A percentile compares a stretch with the other conserved stretches of the same genome.
phyloP scores from a whole-genome alignment of 2,888 invertebrate species.

The Lobophora halterata region DNA sequence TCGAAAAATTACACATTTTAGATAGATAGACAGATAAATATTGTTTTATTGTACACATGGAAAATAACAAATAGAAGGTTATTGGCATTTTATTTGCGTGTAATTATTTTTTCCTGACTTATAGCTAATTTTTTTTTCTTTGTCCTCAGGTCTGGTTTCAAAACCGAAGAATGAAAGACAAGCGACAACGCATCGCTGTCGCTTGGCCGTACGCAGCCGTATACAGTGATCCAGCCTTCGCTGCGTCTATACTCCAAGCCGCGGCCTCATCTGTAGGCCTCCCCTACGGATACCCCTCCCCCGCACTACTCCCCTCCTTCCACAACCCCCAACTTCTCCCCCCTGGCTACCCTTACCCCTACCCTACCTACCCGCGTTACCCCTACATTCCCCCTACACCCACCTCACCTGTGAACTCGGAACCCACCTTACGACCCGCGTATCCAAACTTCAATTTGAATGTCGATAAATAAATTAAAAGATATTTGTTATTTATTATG shows the following conservation, averaged over 20 bases:
- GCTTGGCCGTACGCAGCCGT: slow-evolving; percentile 98
- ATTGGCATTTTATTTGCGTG: neutral
- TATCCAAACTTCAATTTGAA: slow-evolving; percentile 74
- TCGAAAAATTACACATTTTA: too few species aligned
- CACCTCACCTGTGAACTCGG: slow-evolving; percentile 67
- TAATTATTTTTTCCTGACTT: neutral
- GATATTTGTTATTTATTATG: slow-evolving; percentile 25
- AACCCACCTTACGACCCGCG: slow-evolving; percentile 69
- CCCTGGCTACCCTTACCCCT: slow-evolving; percentile 80
- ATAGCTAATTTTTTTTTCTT: slow-evolving; percentile 23
- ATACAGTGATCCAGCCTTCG: slow-evolving; percentile 95
- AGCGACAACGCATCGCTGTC: slow-evolving; percentile 95
- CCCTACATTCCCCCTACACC: slow-evolving; percentile 79
- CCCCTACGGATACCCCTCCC: slow-evolving; percentile 82
- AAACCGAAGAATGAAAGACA: slow-evolving; percentile 98
- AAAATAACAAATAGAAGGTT: too few species aligned
- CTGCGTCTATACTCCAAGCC: slow-evolving; percentile 95
- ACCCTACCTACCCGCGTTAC: slow-evolving; percentile 73
- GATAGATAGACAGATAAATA: too few species aligned
- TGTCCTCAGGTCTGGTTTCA: slow-evolving; percentile 96
- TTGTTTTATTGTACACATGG: too few species aligned
- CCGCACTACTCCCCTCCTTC: slow-evolving; percentile 79
- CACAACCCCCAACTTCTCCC: slow-evolving; percentile 81
- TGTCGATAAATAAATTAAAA: slow-evolving; percentile 62
- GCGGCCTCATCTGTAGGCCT: slow-evolving; percentile 87